Evolutionary conservation across 1,140 invertebrate genomes (phyloP), one percentile per base, ranked within the genome.

Genomic region (Oryzaephilus surinamensis): DNA sequence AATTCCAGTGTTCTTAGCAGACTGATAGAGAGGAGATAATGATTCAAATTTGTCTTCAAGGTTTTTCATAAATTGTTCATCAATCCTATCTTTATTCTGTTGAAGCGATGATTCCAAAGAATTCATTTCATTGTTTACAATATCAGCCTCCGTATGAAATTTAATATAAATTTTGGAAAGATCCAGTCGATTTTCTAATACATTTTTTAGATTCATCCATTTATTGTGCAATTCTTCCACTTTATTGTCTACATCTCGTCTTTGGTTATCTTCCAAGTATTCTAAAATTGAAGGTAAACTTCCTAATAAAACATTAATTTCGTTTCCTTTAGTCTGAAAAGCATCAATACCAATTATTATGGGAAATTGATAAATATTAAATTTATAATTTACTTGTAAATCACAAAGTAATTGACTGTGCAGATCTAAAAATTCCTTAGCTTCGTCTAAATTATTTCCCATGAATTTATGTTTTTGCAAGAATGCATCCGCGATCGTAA

Each of bases 341-440:
- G 35, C 38, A 31, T 17, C n/a, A 31, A 11, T 31, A 36, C 33
- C 4, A n/a, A n/a, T n/a, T n/a, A 46, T 19, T 35, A 38, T 14
- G 7, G 16, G 15, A 15, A 20, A 16, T 26, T 13, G 2, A 28
- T 20, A 32, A 15, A 35, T 4, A 3, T 31, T 30, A n/a, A n/a
- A n/a, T n/a, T 16, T 12, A 20, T 24, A 30, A 33, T 65, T 64
- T 52, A 81, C 81, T 61, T 80, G 72, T 34, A 89, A 63, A 60
- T 90, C 84, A 52, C 73, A 74, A 43, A 81, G 69, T 8, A 89
- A 59, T 54, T 81, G 74, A 46, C 78, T 72, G 58, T 90, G 84
- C 42, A 81, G 63, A 52, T 83, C 69, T 24, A 84, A 66, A 57
- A 88, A 89, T 55, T 85, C 79, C 48, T 74, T 73, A 12, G 83